Conservation (phyloP, 2,113 vertebrate species). For the Alligator sinensis region DNA sequence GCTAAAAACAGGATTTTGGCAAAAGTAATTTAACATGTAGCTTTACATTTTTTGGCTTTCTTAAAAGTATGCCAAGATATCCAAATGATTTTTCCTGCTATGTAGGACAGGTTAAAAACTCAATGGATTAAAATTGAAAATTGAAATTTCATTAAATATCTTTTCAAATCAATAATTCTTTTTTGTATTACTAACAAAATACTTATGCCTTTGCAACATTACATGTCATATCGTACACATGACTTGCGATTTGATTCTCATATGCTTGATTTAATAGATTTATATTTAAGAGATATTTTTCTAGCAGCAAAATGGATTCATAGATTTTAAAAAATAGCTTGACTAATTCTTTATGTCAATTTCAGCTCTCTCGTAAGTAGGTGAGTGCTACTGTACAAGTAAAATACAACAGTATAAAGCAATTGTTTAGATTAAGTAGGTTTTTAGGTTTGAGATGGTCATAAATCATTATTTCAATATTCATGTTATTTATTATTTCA, state of each 20-base stretch:
- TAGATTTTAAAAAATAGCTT: not conserved
- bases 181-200: not conserved
- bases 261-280: not conserved
- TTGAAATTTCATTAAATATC: not conserved
- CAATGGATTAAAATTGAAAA: not conserved
- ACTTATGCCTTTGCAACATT: not conserved
- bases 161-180: not conserved
- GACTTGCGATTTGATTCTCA: not conserved
- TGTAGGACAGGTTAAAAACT: not conserved
- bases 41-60: not conserved
- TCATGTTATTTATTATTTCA: not conserved
- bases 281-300: not conserved
- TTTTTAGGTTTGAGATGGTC: not conserved
- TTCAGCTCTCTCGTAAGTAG: not conserved
- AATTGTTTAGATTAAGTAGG: not conserved
- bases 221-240: not conserved
- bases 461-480: not conserved
- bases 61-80: not conserved
- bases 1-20: not conserved
- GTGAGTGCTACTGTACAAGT: not conserved
- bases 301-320: not conserved
- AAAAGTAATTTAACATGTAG: not conserved
- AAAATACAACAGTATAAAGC: not conserved
- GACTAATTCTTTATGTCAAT: not conserved
- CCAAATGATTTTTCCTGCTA: not conserved